These are phyloP conservation scores for Gila orcuttii DNA, from an alignment of 2,113 vertebrate genomes.

Conservation along the genomic window DNA sequence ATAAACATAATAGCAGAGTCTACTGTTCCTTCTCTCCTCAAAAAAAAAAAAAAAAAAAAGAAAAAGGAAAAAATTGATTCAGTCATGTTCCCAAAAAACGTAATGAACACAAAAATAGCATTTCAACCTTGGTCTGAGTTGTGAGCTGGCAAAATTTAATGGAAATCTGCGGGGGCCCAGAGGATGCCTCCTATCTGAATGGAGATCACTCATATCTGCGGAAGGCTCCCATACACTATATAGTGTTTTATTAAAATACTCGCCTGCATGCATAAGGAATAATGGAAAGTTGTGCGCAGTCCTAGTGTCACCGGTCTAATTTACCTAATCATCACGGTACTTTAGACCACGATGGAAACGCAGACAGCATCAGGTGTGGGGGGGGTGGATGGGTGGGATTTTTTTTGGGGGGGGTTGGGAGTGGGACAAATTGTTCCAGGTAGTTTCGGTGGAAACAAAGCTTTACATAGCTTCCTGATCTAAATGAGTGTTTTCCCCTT, in stretches of 20 bases:
- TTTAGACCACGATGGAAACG: no score
- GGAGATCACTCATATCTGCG: constrained; percentile 29
- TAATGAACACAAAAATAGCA: not conserved
- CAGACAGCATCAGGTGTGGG: no score
- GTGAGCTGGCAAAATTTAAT: not conserved
- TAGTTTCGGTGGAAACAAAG: no score
- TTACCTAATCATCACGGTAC: no score
- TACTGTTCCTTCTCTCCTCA: not conserved
- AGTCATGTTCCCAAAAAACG: constrained; percentile 15
- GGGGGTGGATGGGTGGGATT: no score
- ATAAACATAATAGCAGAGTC: not conserved
- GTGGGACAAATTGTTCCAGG: no score
- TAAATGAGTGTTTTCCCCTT: no score
- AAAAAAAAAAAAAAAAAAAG: not conserved
- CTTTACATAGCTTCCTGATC: no score
- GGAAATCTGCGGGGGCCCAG: constrained; percentile 8
- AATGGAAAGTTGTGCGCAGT: not conserved
- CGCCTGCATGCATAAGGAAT: not conserved
- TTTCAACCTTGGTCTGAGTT: not conserved
- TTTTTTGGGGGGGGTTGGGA: no score
- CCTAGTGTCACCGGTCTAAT: no score
- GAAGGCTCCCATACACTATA: constrained; percentile 7
- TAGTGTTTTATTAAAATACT: constrained; percentile 41
- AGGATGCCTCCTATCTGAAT: not conserved
- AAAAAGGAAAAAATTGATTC: not conserved